These are phyloP conservation scores for Branchinecta lynchi DNA, from an alignment of 1,140 invertebrate species.

Conservation along the genomic window DNA sequence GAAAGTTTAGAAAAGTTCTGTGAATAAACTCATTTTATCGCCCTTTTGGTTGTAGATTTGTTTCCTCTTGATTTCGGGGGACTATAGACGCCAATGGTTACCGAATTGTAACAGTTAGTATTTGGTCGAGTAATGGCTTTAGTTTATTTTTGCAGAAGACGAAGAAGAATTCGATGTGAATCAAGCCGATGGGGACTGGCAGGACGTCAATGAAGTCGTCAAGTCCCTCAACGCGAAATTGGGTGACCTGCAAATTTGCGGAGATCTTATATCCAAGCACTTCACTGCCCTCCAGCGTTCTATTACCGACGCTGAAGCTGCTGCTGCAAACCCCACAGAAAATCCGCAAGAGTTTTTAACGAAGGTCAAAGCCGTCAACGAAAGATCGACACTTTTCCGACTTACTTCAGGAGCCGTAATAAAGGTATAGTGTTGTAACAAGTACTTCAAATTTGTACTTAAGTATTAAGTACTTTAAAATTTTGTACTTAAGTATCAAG, in stretches of 20 bases:
- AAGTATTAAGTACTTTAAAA: too few species aligned
- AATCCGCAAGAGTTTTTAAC: constrained; percentile 25
- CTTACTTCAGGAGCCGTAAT: constrained; percentile 92
- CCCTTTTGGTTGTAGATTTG: too few species aligned
- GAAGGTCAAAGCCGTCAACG: constrained; percentile 61
- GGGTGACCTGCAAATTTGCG: constrained; percentile 76
- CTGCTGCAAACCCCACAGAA: constrained; percentile 39
- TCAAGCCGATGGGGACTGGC: constrained; percentile 33
- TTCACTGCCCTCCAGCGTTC: constrained; percentile 60
- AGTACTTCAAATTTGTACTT: too few species aligned
- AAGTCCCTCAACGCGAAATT: constrained; percentile 46
- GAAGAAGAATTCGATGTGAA: constrained; percentile 49
- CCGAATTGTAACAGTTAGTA: too few species aligned
- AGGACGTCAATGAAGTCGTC: constrained; percentile 41
- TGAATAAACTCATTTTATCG: too few species aligned
- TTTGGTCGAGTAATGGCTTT: too few species aligned
- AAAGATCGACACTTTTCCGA: constrained; percentile 77
- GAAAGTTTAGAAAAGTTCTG: too few species aligned
- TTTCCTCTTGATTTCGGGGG: too few species aligned
- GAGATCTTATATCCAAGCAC: constrained; percentile 75
- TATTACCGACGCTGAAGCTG: constrained; percentile 39
- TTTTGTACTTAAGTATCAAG: too few species aligned
- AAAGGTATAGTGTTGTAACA: constrained; percentile 64
- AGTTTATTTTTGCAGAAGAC: constrained; percentile 42
- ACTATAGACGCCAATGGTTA: too few species aligned